Conservation (phyloP, 2,797 vertebrate species). For the Lagocephalus sceleratus region DNA sequence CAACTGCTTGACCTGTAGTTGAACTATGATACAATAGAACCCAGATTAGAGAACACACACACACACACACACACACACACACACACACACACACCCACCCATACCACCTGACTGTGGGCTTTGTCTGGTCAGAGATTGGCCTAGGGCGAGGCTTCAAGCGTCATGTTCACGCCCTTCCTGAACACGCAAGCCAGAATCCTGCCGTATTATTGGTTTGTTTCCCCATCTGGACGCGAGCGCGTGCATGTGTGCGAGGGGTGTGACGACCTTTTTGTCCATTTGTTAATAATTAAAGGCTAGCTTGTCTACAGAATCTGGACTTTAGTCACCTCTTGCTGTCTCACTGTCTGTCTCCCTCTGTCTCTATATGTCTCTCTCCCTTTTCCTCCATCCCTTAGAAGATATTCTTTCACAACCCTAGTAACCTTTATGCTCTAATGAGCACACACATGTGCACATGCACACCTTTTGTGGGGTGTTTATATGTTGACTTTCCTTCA, state of each 20-base stretch:
- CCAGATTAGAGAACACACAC: constrained; percentile 58
- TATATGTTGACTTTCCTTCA: too few relatives aligned
- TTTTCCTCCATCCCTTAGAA: constrained; percentile 28
- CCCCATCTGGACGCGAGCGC: constrained; percentile 29
- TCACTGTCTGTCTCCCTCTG: too few relatives aligned
- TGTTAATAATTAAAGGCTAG: constrained; percentile 75
- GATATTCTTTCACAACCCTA: constrained; percentile 57
- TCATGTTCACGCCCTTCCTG: constrained; percentile 70
- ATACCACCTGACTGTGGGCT: constrained; percentile 33
- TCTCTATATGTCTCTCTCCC: too few relatives aligned
- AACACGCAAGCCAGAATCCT: constrained; percentile 44
- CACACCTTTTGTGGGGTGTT: too few relatives aligned
- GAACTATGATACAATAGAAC: constrained; percentile 61
- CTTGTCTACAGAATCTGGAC: constrained; percentile 63
- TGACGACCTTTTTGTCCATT: constrained; percentile 50
- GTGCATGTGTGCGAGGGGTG: constrained; percentile 20
- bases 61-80: constrained; percentile 19
- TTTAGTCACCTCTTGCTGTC: constrained; percentile 59
- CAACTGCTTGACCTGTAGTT: constrained; percentile 54
- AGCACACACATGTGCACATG: constrained; percentile 34
- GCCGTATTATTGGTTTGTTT: constrained; percentile 43
- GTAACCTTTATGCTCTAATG: constrained; percentile 43
- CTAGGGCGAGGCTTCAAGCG: constrained; percentile 53
- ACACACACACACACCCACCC: constrained; percentile 18
- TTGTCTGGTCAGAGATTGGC: constrained; percentile 55